Conservation (phyloP, 2,113 vertebrate species). For the Brachypodius melanocephalos region DNA sequence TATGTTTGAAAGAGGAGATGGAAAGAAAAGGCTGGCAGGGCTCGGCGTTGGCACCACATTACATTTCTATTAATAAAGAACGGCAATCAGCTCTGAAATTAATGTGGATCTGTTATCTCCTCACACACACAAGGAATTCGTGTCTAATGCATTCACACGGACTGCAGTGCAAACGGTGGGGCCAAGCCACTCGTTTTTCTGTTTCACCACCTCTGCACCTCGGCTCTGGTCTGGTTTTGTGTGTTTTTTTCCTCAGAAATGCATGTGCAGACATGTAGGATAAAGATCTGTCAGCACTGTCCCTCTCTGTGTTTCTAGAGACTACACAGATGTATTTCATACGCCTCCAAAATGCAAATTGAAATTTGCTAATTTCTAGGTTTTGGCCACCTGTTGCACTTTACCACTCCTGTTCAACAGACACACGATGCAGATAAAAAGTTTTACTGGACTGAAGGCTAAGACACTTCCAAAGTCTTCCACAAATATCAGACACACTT, state of each 20-base stretch:
- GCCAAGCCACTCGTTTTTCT: background rate
- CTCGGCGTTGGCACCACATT: background rate
- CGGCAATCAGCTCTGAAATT: background rate
- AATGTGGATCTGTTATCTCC: slow-evolving; percentile 16
- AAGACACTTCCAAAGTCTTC: background rate
- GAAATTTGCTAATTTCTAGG: background rate
- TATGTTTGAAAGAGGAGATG: background rate
- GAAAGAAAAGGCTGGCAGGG: slow-evolving; percentile 23
- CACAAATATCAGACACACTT: background rate
- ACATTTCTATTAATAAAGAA: slow-evolving; percentile 39
- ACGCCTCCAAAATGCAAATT: background rate
- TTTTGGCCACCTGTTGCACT: background rate
- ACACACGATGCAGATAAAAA: background rate
- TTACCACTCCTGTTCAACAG: background rate
- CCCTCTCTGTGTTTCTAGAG: background rate
- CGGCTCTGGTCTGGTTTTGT: background rate
- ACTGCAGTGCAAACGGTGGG: background rate
- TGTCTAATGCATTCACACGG: background rate
- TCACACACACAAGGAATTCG: background rate
- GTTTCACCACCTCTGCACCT: background rate
- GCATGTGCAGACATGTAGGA: background rate
- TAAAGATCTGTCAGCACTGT: background rate
- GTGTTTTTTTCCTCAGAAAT: background rate
- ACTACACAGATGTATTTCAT: background rate
- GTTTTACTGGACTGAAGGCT: background rate